Conservation (phyloP, 64 coral and sea anemone genomes). For the Actinia tenebrosa region DNA sequence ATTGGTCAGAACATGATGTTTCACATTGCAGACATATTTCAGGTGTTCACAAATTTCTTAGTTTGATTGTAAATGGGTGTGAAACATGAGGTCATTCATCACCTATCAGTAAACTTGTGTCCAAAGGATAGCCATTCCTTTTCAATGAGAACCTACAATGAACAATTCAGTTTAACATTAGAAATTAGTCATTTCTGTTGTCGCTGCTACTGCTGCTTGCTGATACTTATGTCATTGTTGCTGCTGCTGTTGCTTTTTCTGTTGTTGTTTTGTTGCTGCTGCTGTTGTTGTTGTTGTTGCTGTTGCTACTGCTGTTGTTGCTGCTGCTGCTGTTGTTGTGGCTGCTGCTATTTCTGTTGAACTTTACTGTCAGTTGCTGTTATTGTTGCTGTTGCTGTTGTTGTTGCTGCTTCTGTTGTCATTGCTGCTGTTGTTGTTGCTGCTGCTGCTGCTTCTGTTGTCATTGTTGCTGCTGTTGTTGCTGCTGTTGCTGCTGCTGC, state of each 20-base stretch:
- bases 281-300: too few species aligned
- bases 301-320: too few species aligned
- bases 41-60: too few species aligned
- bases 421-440: too few species aligned
- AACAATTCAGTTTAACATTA: not conserved
- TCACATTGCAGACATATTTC: too few species aligned
- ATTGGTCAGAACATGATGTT: too few species aligned
- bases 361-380: too few species aligned
- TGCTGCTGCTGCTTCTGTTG: not conserved
- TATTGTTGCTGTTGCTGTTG: too few species aligned
- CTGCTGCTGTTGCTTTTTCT: not conserved
- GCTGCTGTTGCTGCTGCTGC: not conserved
- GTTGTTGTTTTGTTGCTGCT: not conserved
- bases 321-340: too few species aligned
- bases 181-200: not conserved
- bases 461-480: not conserved
- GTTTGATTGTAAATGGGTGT: not conserved
- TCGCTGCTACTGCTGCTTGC: not conserved
- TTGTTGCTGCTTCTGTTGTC: too few species aligned
- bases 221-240: too few species aligned
- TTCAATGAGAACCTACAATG: conserved; percentile 60
- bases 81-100: not conserved
- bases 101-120: conserved; percentile 94
- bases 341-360: too few species aligned
- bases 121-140: conserved; percentile 93